Conservation (phyloP, 2,888 invertebrate genomes). For the Mesorhabditis sp. region DNA sequence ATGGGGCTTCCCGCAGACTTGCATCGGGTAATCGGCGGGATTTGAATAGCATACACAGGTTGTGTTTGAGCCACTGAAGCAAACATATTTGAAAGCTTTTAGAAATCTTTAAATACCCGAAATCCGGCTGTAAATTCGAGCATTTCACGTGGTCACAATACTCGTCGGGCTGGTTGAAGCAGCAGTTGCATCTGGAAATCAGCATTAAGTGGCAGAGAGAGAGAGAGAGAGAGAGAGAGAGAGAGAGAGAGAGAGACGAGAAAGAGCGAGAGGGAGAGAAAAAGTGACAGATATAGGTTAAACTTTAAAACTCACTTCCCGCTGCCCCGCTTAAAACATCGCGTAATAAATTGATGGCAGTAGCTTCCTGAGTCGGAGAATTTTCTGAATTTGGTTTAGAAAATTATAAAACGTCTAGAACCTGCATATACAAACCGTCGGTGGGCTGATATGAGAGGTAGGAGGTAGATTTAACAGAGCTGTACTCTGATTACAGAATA, state of each 20-base stretch:
- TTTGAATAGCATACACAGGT: slow-evolving; percentile 47
- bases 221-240: not conserved
- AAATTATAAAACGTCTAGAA: not conserved
- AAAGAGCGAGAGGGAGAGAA: not conserved
- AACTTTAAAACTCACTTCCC: slow-evolving; percentile 19
- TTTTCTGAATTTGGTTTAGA: slow-evolving; percentile 26
- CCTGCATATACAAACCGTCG: slow-evolving; percentile 37
- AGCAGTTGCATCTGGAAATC: slow-evolving; percentile 45
- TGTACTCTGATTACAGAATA: slow-evolving; percentile 29
- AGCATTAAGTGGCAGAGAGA: not conserved
- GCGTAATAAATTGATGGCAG: slow-evolving; percentile 43
- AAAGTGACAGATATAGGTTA: not conserved
- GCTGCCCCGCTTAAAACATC: slow-evolving; percentile 33
- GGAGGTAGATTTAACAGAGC: slow-evolving; percentile 4
- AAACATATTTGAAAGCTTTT: not conserved
- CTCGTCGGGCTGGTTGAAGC: slow-evolving; percentile 49
- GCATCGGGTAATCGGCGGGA: slow-evolving; percentile 37
- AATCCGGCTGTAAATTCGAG: slow-evolving; percentile 42
- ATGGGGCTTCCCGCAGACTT: slow-evolving; percentile 29
- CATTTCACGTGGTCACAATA: slow-evolving; percentile 50
- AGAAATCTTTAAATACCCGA: slow-evolving; percentile 27
- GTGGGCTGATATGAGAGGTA: slow-evolving; percentile 10
- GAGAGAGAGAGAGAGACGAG: not conserved
- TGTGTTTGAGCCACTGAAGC: slow-evolving; percentile 37
- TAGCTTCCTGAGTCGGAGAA: slow-evolving; percentile 30